Conservation (phyloP, 2,113 vertebrate genomes). For the Carassius gibelio region DNA sequence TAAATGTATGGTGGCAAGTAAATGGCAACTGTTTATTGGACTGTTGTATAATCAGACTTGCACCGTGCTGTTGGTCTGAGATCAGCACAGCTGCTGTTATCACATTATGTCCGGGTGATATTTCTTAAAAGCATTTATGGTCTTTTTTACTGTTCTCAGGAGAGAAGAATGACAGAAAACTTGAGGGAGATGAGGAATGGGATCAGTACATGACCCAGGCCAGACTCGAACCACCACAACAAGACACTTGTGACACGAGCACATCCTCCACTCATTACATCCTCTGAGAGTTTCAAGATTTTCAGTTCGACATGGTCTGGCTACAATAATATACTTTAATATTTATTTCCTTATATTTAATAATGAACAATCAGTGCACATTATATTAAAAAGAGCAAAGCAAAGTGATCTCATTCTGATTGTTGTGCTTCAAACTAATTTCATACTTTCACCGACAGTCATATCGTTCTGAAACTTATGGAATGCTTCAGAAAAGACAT, state of each 20-base stretch:
- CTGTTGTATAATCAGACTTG: neutral
- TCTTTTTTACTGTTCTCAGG: neutral
- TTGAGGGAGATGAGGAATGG: neutral
- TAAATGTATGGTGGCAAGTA: too few species aligned
- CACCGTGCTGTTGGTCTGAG: neutral
- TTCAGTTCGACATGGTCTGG: neutral
- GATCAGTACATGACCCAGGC: neutral
- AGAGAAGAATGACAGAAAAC: neutral
- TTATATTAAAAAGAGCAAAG: neutral
- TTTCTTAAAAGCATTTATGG: neutral
- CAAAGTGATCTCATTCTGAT: neutral
- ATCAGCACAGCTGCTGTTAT: slow-evolving; percentile 7
- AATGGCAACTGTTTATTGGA: neutral
- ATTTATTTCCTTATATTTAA: neutral
- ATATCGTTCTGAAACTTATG: neutral
- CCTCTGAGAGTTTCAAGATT: neutral
- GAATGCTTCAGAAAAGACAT: slow-evolving; percentile 8
- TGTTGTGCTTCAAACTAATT: neutral
- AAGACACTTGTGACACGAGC: neutral
- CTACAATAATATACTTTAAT: too few species aligned
- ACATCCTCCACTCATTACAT: neutral
- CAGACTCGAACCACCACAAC: neutral
- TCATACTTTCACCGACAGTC: neutral
- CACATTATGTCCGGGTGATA: neutral
- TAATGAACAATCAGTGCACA: neutral